phyloP scores from a whole-genome alignment of 2,888 invertebrate genomes.

The Eristalis arbustorum region DNA sequence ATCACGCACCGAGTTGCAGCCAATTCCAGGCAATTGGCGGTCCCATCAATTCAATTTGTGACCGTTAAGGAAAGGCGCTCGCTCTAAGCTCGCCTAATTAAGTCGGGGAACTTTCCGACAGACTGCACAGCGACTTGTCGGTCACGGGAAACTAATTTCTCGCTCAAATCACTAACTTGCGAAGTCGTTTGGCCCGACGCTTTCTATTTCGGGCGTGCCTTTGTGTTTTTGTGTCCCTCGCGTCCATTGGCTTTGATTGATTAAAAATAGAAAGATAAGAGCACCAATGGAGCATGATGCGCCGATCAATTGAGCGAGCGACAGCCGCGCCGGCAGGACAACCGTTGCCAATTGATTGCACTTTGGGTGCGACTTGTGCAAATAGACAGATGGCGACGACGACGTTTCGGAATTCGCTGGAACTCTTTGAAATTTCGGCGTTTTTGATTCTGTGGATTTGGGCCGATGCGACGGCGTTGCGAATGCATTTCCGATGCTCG shows the following conservation, averaged over 20 bases:
- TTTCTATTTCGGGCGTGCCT: not conserved
- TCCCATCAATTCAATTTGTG: slow-evolving; percentile 36
- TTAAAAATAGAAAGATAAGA: slow-evolving; percentile 39
- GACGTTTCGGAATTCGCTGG: slow-evolving; percentile 1
- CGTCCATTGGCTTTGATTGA: slow-evolving; percentile 30
- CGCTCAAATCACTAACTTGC: slow-evolving; percentile 27
- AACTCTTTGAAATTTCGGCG: slow-evolving; percentile 4
- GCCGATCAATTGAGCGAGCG: not conserved
- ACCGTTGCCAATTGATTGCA: slow-evolving; percentile 6
- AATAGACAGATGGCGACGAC: slow-evolving; percentile 9
- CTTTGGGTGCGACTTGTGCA: slow-evolving; percentile 2
- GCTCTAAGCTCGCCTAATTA: not conserved
- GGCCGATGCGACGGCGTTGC: not conserved
- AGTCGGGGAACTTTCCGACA: not conserved
- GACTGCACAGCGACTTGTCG: not conserved
- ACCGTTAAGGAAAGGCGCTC: slow-evolving; percentile 17
- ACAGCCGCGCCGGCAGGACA: not conserved
- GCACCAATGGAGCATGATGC: not conserved
- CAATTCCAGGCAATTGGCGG: slow-evolving; percentile 33
- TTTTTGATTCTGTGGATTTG: not conserved
- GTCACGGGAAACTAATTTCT: slow-evolving; percentile 32
- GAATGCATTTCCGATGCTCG: not conserved
- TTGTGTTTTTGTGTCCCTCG: not conserved
- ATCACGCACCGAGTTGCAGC: slow-evolving; percentile 6
- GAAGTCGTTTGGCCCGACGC: not conserved